phyloP scores from a whole-genome alignment of 2,797 vertebrate species.

The Gastrophryne carolinensis region DNA sequence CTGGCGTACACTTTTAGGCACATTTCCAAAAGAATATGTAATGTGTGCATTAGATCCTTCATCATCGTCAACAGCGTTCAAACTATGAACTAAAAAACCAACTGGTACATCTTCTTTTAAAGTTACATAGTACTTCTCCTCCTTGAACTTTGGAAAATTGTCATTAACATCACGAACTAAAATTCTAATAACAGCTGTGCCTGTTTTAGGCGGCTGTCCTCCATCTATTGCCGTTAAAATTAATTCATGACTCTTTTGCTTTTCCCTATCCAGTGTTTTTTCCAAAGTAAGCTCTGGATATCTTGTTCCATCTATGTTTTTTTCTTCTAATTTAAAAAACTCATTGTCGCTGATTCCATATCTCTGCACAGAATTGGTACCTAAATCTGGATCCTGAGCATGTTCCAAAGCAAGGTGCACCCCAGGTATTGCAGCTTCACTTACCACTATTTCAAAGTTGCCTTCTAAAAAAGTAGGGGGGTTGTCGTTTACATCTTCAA shows the following conservation, averaged over 20 bases:
- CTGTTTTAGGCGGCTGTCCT: slow-evolving; percentile 54
- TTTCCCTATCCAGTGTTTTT: slow-evolving; percentile 58
- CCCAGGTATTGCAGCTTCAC: slow-evolving; percentile 59
- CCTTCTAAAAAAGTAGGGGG: slow-evolving; percentile 65
- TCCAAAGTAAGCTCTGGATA: slow-evolving; percentile 58
- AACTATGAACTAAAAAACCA: slow-evolving; percentile 47
- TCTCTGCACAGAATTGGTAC: slow-evolving; percentile 58
- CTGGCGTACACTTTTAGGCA: slow-evolving; percentile 52
- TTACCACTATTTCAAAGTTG: slow-evolving; percentile 61
- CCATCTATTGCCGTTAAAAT: slow-evolving; percentile 57
- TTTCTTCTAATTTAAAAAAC: too few species aligned
- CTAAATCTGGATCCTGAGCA: slow-evolving; percentile 61
- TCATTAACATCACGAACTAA: slow-evolving; percentile 59
- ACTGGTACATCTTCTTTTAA: slow-evolving; percentile 57
- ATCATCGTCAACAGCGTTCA: slow-evolving; percentile 59
- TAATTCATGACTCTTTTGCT: slow-evolving; percentile 54
- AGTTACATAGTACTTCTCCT: slow-evolving; percentile 51
- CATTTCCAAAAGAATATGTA: slow-evolving; percentile 59
- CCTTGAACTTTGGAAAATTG: slow-evolving; percentile 58
- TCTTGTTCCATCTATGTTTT: slow-evolving; percentile 52
- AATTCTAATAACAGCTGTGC: slow-evolving; percentile 56
- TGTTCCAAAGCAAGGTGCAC: slow-evolving; percentile 60
- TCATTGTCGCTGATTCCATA: slow-evolving; percentile 57
- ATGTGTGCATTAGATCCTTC: slow-evolving; percentile 61
- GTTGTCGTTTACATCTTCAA: slow-evolving; percentile 75